Evolutionary conservation across 1,140 invertebrate genomes (phyloP), one percentile per base, ranked within the genome.

Genomic region (Anoplolepis gracilipes): DNA sequence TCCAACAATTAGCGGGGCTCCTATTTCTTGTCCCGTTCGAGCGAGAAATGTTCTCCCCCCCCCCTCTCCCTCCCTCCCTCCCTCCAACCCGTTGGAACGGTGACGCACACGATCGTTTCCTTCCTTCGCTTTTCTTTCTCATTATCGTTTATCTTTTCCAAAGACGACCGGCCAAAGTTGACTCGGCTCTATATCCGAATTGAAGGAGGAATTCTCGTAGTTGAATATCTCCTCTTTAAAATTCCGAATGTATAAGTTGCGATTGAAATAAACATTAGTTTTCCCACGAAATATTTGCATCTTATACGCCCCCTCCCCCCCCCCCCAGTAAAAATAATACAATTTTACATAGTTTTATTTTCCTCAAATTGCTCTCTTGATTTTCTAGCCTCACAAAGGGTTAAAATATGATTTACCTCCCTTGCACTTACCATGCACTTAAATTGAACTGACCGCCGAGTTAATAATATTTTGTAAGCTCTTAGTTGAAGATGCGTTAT

Each of bases 1-100:
- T 92, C 88, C 87, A 88, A 92, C 91, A 92, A 93, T 93, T 93
- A 93, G 89, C 92, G 87, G 55, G 61, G 69, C 86, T 85, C 85
- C 88, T 91, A 92, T 92, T 92, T 93, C 91, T 93, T 91, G 90
- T 86, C 85, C 87, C 75, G 78, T 65, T 88, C 70, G 64, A 62
- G 77, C 67, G 78, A 53, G 64, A 53, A 85, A 84, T 25, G 78
- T 82, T 36, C 72, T 49, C 7, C 13, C 7, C 36, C 36, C 36
- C 36, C 36, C 39, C 10, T 42, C 8, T 8, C 39, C 1, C 39
- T 11, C 39, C n/a, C n/a, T n/a, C 42, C 42, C 7, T 25, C 13
- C 13, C 42, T 13, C 11, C 2, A 46, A 13, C 42, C 8, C 28
- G 64, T 25, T 28, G 33, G 39, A 13, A 67, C 6, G 28, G 16